A percentile compares a stretch with the other conserved stretches of the same genome.
Conservation (phyloP, 1,140 invertebrate genomes). For the Ceratina calcarata region DNA sequence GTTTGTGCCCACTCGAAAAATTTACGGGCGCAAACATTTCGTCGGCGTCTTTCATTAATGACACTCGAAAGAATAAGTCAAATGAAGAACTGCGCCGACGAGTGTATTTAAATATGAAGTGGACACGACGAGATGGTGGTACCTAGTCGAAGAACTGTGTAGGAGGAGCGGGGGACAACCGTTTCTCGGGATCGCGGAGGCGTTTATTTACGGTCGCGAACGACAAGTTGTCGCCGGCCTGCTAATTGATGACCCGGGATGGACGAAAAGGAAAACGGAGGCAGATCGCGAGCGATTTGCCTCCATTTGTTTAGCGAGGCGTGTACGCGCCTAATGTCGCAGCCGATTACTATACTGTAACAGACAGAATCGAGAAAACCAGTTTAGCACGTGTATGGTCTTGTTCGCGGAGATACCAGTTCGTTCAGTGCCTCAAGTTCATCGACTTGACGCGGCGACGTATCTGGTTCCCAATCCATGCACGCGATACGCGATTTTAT, state of each 20-base stretch:
- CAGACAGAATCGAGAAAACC: conserved; percentile 61
- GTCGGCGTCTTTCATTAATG: neutral
- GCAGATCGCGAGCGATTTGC: conserved; percentile 57
- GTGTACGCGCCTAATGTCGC: conserved; percentile 53
- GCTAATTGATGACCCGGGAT: conserved; percentile 55
- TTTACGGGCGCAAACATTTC: neutral
- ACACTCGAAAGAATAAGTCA: neutral
- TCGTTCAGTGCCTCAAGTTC: conserved; percentile 45
- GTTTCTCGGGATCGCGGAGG: neutral
- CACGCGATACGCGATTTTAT: conserved; percentile 30
- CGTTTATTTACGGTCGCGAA: conserved; percentile 55
- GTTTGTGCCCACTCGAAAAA: neutral
- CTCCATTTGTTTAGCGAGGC: conserved; percentile 55
- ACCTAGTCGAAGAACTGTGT: neutral
- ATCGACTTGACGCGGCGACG: conserved; percentile 49
- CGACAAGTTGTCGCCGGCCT: conserved; percentile 43
- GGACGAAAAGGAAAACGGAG: conserved; percentile 34
- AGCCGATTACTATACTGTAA: conserved; percentile 56
- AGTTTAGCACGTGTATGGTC: conserved; percentile 59
- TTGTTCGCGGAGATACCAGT: conserved; percentile 43
- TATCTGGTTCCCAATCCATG: conserved; percentile 39
- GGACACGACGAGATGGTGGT: neutral
- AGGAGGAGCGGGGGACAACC: neutral
- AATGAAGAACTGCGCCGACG: neutral
- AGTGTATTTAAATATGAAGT: conserved; percentile 12